Percentiles rank a stretch among this genome's conserved stretches.
Evolutionary conservation across 2,888 invertebrate genomes (phyloP).

Genomic region (Eristalinus aeneus): DNA sequence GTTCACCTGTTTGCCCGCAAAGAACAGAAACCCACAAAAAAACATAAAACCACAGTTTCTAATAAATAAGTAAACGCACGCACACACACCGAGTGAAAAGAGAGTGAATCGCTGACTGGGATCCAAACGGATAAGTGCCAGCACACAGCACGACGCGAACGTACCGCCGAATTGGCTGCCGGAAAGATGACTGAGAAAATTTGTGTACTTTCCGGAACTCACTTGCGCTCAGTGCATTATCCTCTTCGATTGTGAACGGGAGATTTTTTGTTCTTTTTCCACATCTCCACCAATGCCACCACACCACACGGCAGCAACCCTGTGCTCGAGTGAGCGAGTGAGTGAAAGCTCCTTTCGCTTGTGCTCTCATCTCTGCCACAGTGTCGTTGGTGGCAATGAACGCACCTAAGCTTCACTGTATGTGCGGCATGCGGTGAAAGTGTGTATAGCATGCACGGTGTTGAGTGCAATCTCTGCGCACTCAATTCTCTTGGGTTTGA

Average conservation of each 20-base stretch:
- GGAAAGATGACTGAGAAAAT: slow-evolving; percentile 65
- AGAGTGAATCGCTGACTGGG: slow-evolving; percentile 37
- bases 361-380: not conserved
- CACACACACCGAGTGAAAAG: slow-evolving; percentile 25
- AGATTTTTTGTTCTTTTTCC: slow-evolving; percentile 33
- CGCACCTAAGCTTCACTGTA: not conserved
- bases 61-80: slow-evolving; percentile 7
- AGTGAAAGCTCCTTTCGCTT: slow-evolving; percentile 43
- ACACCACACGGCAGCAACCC: not conserved
- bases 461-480: not conserved
- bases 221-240: slow-evolving; percentile 69
- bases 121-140: slow-evolving; percentile 35
- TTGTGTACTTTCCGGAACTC: slow-evolving; percentile 60
- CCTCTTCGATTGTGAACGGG: slow-evolving; percentile 45
- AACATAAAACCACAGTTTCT: not conserved
- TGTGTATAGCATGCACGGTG: not conserved
- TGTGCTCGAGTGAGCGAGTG: not conserved
- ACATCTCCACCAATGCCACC: not conserved
- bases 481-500: not conserved
- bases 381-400: not conserved
- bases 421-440: not conserved
- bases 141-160: slow-evolving; percentile 25
- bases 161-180: slow-evolving; percentile 66
- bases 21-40: not conserved
- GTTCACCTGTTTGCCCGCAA: slow-evolving; percentile 33